Evolutionary conservation across 2,888 invertebrate species (phyloP), one percentile per base, ranked within the genome.

Genomic region (Galeopsomyia nigrocyanea): DNA sequence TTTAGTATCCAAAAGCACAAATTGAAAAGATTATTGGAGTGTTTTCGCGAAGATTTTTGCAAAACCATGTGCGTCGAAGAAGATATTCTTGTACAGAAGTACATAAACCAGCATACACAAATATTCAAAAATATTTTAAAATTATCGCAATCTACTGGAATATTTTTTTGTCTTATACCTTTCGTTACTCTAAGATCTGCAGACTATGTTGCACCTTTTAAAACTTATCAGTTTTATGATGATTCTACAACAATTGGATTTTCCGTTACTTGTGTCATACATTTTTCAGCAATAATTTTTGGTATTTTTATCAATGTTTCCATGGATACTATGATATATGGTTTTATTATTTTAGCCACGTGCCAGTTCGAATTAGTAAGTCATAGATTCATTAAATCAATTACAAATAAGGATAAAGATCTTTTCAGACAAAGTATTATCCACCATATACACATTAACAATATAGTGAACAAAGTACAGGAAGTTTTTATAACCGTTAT

Each of bases 181-280:
- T 63, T 75, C 0, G 5, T 75, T n/a, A 66, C 61, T 13, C 21
- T 62, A 1, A 13, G 17, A 14, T 31, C 63, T 3, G 19, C 19
- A 21, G 60, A 74, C 53, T 49, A 13, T 5, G 58, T 26, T 17
- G 21, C 68, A n/a, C 71, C 72, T 13, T 72, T 57, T 1, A 66
- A 57, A 51, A 72, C 68, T 13, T 72, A 69, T 55, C 65, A 75
- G 10, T 69, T 69, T 49, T 75, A 75, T n/a, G 68, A 75, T 21
- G 53, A 66, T 13, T 26, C 62, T 16, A 68, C 53, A 13, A 68
- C 3, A 16, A 1, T n/a, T 0, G 26, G 47, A 0, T 75, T 65
- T 39, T 17, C 13, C 2, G 2, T 51, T 13, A 75, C 71, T 9
- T 75, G 56, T 21, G 16, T 21, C 0, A 47, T 75, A 5, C 75